These are phyloP conservation scores for Gobio occitaniae DNA, from an alignment of 2,797 vertebrate genomes.

Conservation along the genomic window DNA sequence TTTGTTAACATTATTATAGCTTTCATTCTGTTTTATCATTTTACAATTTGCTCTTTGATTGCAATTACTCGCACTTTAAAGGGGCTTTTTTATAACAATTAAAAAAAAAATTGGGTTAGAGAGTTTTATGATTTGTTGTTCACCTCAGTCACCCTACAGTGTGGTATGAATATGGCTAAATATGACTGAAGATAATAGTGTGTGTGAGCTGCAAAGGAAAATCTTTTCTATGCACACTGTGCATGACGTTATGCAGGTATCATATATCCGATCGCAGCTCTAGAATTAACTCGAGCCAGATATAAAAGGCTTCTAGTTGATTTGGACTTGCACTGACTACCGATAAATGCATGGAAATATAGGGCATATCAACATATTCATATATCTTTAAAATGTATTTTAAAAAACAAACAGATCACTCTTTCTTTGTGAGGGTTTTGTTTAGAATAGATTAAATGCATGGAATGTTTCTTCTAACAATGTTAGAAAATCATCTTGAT, in stretches of 20 bases:
- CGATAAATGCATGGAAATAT: not conserved
- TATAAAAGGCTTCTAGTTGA: constrained; percentile 8
- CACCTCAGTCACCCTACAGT: not conserved
- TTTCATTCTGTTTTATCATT: not conserved
- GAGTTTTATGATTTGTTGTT: constrained; percentile 3
- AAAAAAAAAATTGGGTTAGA: not conserved
- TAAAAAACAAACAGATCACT: constrained; percentile 19
- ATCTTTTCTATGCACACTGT: not conserved
- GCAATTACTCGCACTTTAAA: not conserved
- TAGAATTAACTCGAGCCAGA: constrained; percentile 26
- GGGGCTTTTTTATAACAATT: not conserved
- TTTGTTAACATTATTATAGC: constrained; percentile 5
- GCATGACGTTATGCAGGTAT: constrained; percentile 24
- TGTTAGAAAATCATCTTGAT: not conserved
- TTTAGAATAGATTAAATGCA: not conserved
- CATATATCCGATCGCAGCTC: constrained; percentile 4
- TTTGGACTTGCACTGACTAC: not conserved
- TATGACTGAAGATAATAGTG: not conserved
- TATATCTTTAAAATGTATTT: not conserved
- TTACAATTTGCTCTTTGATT: not conserved
- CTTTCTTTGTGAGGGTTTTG: constrained; percentile 12
- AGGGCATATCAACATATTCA: not conserved
- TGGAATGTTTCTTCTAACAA: not conserved
- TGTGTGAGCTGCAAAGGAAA: not conserved
- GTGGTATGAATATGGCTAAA: constrained; percentile 1